Conservation (phyloP, 2,113 vertebrate species). For the Serilophus lunatus region DNA sequence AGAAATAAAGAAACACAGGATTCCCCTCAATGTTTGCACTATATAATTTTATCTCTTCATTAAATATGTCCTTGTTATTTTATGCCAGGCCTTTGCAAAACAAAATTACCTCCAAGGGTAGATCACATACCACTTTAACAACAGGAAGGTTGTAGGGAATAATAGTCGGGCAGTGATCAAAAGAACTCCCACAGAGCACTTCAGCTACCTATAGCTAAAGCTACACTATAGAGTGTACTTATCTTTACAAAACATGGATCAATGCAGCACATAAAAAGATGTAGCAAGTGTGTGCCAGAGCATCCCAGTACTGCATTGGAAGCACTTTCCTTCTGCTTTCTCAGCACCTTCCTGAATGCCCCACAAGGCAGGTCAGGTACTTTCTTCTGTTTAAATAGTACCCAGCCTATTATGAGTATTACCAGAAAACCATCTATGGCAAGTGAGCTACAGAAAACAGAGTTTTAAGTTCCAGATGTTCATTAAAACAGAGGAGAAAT, state of each 20-base stretch:
- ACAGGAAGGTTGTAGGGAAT: background rate
- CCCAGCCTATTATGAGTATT: accelerated
- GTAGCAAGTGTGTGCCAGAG: background rate
- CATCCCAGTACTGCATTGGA: background rate
- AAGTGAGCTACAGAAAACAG: background rate
- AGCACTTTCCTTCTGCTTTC: background rate
- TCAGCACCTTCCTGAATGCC: background rate
- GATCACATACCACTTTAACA: background rate
- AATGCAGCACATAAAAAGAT: background rate
- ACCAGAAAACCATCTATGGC: background rate
- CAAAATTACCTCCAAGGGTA: background rate
- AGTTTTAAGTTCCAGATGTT: background rate
- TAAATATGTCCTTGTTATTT: background rate
- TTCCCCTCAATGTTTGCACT: background rate
- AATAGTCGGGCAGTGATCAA: background rate
- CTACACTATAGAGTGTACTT: accelerated
- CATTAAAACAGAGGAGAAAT: background rate
- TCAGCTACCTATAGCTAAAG: background rate
- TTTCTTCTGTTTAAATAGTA: background rate
- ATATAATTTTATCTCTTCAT: background rate
- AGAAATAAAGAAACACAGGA: background rate
- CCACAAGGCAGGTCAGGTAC: background rate
- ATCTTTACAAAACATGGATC: background rate
- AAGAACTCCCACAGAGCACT: background rate
- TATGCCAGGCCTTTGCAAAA: background rate